A percentile compares a stretch with the other conserved stretches of the same genome.
These are phyloP conservation scores for Lucilia cuprina DNA, from an alignment of 1,140 invertebrate genomes.

Conservation along the genomic window DNA sequence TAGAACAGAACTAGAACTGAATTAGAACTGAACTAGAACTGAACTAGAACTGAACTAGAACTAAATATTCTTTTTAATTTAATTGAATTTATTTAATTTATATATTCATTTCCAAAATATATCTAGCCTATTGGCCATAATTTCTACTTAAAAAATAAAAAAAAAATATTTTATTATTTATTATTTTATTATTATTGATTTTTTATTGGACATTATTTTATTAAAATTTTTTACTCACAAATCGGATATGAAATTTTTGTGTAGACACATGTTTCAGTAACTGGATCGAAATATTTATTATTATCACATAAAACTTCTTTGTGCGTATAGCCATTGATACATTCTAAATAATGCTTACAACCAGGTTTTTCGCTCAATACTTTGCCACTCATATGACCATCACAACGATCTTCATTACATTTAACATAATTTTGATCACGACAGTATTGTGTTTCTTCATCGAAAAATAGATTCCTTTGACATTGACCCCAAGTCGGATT, in stretches of 20 bases:
- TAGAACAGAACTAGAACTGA: no score
- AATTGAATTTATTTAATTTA: no score
- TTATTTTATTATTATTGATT: no score
- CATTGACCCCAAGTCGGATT: constrained; percentile 44
- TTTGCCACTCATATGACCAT: constrained; percentile 44
- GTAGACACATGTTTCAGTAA: background rate
- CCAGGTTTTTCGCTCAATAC: constrained; percentile 43
- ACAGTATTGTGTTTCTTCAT: constrained; percentile 42
- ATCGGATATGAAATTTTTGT: background rate
- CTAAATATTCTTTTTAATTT: no score
- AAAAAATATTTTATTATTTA: no score
- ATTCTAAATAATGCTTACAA: constrained; percentile 48
- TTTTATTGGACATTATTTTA: no score
- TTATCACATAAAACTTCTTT: constrained; percentile 30
- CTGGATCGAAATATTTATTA: background rate
- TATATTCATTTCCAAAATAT: no score
- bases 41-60: no score
- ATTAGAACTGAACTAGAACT: no score
- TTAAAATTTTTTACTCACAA: background rate
- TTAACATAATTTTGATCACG: constrained; percentile 28
- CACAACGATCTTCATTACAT: constrained; percentile 52
- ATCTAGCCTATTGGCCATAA: no score
- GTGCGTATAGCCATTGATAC: constrained; percentile 42
- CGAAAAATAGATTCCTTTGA: constrained; percentile 43
- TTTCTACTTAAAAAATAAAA: no score